Conservation (phyloP, 2,113 vertebrate genomes). For the Zosterops pallidus region DNA sequence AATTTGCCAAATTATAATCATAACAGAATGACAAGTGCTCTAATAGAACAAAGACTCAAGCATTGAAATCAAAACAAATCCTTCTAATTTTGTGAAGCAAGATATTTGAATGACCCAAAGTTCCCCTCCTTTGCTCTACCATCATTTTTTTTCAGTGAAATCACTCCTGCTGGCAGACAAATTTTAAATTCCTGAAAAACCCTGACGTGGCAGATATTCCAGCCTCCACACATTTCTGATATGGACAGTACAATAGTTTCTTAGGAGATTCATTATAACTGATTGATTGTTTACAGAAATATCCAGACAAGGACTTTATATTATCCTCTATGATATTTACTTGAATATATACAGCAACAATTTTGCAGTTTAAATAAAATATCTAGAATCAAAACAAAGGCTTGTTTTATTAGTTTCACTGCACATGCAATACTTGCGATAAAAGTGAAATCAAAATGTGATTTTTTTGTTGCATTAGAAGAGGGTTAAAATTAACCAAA, state of each 20-base stretch:
- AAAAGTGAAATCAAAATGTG: background rate
- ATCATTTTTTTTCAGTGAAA: background rate
- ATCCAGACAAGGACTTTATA: background rate
- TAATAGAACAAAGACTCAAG: conserved; percentile 38
- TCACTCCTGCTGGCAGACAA: background rate
- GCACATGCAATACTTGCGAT: accelerated
- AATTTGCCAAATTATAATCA: conserved; percentile 47
- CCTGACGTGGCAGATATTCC: background rate
- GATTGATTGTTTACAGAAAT: background rate
- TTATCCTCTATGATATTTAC: background rate
- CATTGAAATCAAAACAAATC: conserved; percentile 39
- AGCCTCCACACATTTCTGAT: background rate
- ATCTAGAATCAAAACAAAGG: background rate
- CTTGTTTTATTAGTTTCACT: background rate
- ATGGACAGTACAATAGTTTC: background rate
- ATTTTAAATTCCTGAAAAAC: background rate
- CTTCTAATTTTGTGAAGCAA: conserved; percentile 36
- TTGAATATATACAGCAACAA: background rate
- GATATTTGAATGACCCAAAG: background rate
- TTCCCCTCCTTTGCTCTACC: background rate
- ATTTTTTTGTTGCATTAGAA: background rate
- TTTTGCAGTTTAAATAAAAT: background rate
- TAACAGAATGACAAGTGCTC: conserved; percentile 41
- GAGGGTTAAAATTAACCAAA: background rate
- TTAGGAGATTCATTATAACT: background rate